Percentiles rank a stretch among this genome's conserved stretches.
phyloP scores from a whole-genome alignment of 2,113 vertebrate species.

The Numenius arquata region DNA sequence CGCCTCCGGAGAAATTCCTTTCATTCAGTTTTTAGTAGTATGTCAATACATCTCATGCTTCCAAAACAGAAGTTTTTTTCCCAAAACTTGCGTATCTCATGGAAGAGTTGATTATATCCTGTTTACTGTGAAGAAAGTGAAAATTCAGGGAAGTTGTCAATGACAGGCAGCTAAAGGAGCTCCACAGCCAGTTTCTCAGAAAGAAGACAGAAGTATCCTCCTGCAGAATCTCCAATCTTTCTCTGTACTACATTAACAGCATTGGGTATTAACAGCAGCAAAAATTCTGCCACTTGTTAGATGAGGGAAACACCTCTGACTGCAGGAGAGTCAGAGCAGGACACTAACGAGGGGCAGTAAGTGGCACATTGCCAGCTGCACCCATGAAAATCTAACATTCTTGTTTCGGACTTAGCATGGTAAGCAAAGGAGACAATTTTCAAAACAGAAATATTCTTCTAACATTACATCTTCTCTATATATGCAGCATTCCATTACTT shows the following conservation, averaged over 20 bases:
- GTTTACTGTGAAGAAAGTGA: background rate
- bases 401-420: background rate
- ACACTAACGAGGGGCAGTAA: background rate
- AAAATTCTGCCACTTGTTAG: background rate
- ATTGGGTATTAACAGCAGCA: constrained; percentile 10
- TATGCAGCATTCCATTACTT: constrained; percentile 39
- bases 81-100: background rate
- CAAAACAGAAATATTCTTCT: constrained; percentile 59
- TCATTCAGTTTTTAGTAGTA: background rate
- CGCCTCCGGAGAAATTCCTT: background rate
- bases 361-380: background rate
- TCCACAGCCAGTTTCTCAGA: background rate
- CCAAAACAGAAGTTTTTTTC: background rate
- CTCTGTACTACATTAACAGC: background rate
- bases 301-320: background rate
- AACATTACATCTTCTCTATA: constrained; percentile 24
- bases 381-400: constrained; percentile 11
- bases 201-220: background rate
- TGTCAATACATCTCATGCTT: background rate
- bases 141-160: background rate
- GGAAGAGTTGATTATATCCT: background rate
- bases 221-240: background rate
- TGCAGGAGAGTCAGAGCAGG: background rate
- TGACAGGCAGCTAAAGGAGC: background rate
- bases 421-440: constrained; percentile 42